Evolutionary conservation across 2,113 vertebrate genomes (phyloP), one percentile per base, ranked within the genome.

Genomic region (Struthio camelus): DNA sequence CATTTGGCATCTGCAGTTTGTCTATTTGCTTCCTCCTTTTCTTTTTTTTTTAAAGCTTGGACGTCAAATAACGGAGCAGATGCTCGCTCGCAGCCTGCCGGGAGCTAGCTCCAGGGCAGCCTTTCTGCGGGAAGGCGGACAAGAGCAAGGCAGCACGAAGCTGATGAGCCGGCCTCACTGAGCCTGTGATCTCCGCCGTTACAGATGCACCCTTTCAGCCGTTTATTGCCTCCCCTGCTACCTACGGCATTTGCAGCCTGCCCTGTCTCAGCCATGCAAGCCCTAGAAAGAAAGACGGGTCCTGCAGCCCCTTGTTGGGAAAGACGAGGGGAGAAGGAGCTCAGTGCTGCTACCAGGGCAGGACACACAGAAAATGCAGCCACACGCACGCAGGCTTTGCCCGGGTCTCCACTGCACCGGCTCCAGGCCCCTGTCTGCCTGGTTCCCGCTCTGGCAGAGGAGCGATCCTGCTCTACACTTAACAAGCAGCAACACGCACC

Each of bases 1-100:
- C 87, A 90, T 90, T 40, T 59, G 85, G 90, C 87, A 88, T 34
- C 87, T 80, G 90, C 48, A 78, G 44, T 50, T 87, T 93, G 66
- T 92, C 67, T 80, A 4, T 44, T 73, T 81, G 59, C 85, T 92
- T n/a, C 69, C 34, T 61, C 13, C 25, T 27, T 44, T 24, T 12
- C 9, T 1, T 30, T 66, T 71, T 48, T 2, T 30, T 11, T 4
- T 28, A 6, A 44, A 79, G 34, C 30, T 65, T 30, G 19, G 40
- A 83, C 25, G 71, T 36, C 69, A 66, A 38, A 62, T 13, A 51
- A 24, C 25, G 56, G 56, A 85, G 77, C 88, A 87, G 66, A 65
- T 40, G 67, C 64, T 91, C 72, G 67, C 64, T 91, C 72, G 50
- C 89, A 38, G 73, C 50, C 76, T 62, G 54, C 89, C 6, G 48